phyloP scores from a whole-genome alignment of 2,797 vertebrate genomes.

The Lagorchestes hirsutus region DNA sequence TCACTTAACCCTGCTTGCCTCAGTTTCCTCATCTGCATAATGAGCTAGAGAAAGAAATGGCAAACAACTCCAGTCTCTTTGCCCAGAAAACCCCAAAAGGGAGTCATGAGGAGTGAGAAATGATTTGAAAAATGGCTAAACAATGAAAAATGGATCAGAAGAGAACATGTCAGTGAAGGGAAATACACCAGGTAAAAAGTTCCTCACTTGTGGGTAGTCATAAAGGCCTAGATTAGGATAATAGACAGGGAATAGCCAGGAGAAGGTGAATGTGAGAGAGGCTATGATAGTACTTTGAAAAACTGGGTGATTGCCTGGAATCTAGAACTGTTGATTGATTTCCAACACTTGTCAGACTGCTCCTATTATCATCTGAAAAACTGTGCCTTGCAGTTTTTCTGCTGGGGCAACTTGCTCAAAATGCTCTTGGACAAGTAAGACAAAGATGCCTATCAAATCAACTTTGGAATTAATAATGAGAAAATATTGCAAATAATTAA shows the following conservation, averaged over 20 bases:
- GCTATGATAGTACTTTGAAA: not conserved
- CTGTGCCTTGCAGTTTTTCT: not conserved
- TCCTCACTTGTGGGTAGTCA: not conserved
- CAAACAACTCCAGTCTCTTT: not conserved
- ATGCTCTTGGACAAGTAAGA: not conserved
- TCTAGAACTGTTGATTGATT: not conserved
- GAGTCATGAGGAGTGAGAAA: not conserved
- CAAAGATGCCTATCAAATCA: not conserved
- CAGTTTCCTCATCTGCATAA: not conserved
- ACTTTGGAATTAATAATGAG: not conserved
- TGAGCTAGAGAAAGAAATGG: not conserved
- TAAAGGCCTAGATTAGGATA: not conserved
- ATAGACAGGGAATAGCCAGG: not conserved
- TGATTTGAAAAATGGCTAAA: not conserved
- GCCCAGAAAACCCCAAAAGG: not conserved
- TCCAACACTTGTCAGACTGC: not conserved
- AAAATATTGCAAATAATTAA: not conserved
- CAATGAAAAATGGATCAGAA: not conserved
- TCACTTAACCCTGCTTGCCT: not conserved
- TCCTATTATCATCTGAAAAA: not conserved
- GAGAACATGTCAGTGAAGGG: not conserved
- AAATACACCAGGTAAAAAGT: not conserved
- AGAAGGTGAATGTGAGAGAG: not conserved
- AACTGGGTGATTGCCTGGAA: not conserved
- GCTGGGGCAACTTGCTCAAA: not conserved